phyloP scores from a whole-genome alignment of 2,888 invertebrate genomes.

The Aphidoletes aphidimyza region DNA sequence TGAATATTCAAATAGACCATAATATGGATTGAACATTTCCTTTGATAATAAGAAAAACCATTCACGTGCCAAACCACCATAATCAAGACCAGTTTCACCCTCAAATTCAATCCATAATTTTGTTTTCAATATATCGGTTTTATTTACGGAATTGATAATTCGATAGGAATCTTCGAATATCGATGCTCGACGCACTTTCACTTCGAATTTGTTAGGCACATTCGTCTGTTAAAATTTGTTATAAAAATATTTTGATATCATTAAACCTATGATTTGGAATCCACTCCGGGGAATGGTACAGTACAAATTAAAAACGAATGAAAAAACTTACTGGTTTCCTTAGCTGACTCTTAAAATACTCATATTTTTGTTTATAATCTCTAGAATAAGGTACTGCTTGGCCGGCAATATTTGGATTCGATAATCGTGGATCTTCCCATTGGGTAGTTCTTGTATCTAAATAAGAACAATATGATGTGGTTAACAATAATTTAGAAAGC shows the following conservation, averaged over 20 bases:
- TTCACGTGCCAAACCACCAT: conserved; percentile 95
- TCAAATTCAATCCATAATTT: conserved; percentile 99
- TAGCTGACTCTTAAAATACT: conserved; percentile 95
- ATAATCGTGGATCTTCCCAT: conserved; percentile 98
- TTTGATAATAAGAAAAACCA: conserved; percentile 99
- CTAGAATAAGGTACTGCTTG: conserved; percentile 98
- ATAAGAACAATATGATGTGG: conserved; percentile 58
- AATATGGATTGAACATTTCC: conserved; percentile 99
- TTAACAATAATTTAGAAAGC: conserved; percentile 52
- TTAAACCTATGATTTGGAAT: too few species aligned
- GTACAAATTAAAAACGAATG: not conserved
- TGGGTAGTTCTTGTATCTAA: conserved; percentile 95
- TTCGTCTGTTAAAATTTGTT: conserved; percentile 76
- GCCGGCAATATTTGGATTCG: conserved; percentile 95
- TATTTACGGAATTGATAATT: conserved; percentile 89
- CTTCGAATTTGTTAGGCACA: conserved; percentile 97
- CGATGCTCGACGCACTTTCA: conserved; percentile 88
- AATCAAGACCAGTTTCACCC: conserved; percentile 94
- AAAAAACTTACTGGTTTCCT: conserved; percentile 84
- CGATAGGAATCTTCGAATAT: conserved; percentile 98
- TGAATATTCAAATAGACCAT: conserved; percentile 98
- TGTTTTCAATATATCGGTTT: conserved; percentile 93
- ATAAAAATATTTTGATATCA: too few species aligned
- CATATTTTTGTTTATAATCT: conserved; percentile 98
- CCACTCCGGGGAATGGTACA: too few species aligned